phyloP scores from a whole-genome alignment of 2,888 invertebrate species.

The Sialis lutaria region DNA sequence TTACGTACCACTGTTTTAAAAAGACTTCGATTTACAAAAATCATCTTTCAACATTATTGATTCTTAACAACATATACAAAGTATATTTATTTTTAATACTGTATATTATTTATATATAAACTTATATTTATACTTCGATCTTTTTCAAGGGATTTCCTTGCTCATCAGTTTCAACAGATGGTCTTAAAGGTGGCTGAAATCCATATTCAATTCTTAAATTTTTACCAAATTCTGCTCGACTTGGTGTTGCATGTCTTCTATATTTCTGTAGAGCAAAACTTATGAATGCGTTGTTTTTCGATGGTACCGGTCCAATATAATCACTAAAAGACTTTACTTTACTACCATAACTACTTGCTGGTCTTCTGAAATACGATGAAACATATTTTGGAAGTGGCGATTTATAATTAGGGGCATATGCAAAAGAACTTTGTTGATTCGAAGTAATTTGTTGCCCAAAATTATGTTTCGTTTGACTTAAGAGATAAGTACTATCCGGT shows the following conservation, averaged over 20 bases:
- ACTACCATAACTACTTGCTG: conserved; percentile 7
- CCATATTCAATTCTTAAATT: conserved; percentile 63
- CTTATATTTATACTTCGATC: conserved; percentile 6
- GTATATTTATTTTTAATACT: too few species aligned
- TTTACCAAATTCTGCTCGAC: conserved; percentile 34
- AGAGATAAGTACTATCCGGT: too few species aligned
- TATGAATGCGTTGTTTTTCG: conserved; percentile 16
- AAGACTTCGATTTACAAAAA: too few species aligned
- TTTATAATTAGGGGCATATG: conserved; percentile 11
- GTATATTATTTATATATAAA: too few species aligned
- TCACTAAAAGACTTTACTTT: conserved; percentile 8
- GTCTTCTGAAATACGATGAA: neutral
- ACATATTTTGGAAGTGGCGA: neutral
- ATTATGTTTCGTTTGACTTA: neutral
- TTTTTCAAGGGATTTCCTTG: conserved; percentile 43
- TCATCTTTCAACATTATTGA: too few species aligned
- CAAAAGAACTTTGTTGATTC: conserved; percentile 6
- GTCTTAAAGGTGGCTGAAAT: conserved; percentile 65
- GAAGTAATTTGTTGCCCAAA: neutral
- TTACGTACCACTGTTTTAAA: too few species aligned
- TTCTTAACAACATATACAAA: too few species aligned
- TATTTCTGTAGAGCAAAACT: conserved; percentile 27
- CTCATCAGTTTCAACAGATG: conserved; percentile 63
- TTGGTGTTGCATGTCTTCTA: conserved; percentile 21
- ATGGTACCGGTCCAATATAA: conserved; percentile 36